Evolutionary conservation across 2,797 vertebrate species (phyloP), one percentile per base, ranked within the genome.

Genomic region (Siniperca scherzeri): DNA sequence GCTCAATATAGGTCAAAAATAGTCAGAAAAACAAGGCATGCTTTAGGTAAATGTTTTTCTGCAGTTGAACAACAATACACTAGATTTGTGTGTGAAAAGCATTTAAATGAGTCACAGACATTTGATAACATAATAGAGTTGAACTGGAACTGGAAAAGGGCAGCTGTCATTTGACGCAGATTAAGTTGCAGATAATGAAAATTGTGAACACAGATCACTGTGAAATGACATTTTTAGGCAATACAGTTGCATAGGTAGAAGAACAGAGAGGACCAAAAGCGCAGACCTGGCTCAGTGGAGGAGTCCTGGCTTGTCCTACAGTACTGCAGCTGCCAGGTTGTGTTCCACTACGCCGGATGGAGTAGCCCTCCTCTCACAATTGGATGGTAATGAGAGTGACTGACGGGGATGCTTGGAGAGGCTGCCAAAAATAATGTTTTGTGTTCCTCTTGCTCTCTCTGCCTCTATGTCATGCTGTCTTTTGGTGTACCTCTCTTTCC

Each of bases 361-460:
- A 91, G 87, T 80, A 85, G 85, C 85, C 89, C 80, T 90, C 87
- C 78, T 85, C 85, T 91, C 89, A 83, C 88, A 91, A 89, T 90
- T 87, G 90, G 85, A 90, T 86, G 90, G 85, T 95, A 95, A 96
- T 95, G 92, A 95, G 91, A 90, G 92, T 91, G 93, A 95, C 90
- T 91, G 93, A 92, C 81, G 78, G 88, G 87, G 89, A 83, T 67
- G 88, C 91, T 91, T 7, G 77, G 68, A 87, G 81, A 87, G 71
- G 76, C 88, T 87, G 89, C 91, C 91, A 92, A 87, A 87, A 89
- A 86, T 84, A 82, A 87, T 76, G 87, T 81, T 77, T 81, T 81
- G 77, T 81, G 38, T 85, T 76, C 62, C 79, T 77, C 83, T 59
- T 60, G 70, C 70, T 83, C 64, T 75, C 70, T 82, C 74, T 83